phyloP scores from a whole-genome alignment of 2,113 vertebrate genomes.

The Crocuta crocuta region DNA sequence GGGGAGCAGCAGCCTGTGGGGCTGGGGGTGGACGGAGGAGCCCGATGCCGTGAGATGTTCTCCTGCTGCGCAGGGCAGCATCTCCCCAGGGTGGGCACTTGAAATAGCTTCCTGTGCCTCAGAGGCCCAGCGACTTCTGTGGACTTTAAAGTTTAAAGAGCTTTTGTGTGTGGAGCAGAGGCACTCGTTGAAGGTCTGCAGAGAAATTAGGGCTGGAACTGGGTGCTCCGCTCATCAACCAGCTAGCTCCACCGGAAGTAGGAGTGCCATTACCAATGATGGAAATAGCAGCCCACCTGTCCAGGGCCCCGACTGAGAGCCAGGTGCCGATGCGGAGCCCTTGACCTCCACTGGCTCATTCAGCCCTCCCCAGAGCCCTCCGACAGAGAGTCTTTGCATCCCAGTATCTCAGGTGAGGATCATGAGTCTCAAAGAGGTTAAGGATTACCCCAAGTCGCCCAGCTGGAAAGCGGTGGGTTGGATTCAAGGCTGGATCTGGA shows the following conservation, averaged over 20 bases:
- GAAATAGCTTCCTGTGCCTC: slow-evolving; percentile 60
- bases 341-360: neutral
- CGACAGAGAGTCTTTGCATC: neutral
- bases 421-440: neutral
- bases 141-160: slow-evolving; percentile 50
- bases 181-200: neutral
- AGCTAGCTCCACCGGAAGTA: neutral
- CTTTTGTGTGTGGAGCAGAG: neutral
- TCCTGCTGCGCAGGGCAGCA: neutral
- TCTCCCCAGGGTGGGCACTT: slow-evolving; percentile 9
- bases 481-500: neutral
- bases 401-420: neutral
- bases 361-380: neutral
- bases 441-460: neutral
- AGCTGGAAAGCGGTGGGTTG: neutral
- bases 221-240: neutral
- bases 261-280: neutral
- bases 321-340: neutral
- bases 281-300: neutral
- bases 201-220: neutral
- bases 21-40: neutral
- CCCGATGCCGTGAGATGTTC: neutral
- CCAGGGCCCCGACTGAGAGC: neutral
- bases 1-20: neutral
- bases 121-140: slow-evolving; percentile 17